Conservation (phyloP, 2,888 invertebrate species). For the Ecliptopera silaceata region DNA sequence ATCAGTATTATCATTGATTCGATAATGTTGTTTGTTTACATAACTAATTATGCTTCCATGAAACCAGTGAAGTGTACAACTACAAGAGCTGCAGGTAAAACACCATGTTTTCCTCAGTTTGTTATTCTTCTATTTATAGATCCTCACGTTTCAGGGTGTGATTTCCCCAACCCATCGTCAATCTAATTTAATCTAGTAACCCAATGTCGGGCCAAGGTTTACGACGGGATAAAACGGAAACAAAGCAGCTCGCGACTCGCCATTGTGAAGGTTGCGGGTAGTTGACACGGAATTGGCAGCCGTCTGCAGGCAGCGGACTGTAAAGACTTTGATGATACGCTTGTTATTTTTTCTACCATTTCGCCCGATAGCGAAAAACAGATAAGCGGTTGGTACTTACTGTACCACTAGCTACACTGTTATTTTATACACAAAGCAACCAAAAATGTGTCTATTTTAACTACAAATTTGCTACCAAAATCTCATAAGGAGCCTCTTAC, state of each 20-base stretch:
- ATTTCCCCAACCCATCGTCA: slow-evolving; percentile 13
- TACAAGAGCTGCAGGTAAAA: not conserved
- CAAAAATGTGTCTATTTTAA: no score
- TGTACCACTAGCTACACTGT: no score
- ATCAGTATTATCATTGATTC: no score
- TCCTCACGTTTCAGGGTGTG: not conserved
- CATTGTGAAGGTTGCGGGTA: slow-evolving; percentile 34
- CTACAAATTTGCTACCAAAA: no score
- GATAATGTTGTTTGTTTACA: no score
- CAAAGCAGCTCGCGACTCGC: slow-evolving; percentile 30
- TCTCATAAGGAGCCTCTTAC: slow-evolving; percentile 55
- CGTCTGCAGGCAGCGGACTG: slow-evolving; percentile 9
- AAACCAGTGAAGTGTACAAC: no score
- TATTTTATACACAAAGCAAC: no score
- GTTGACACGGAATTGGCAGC: slow-evolving; percentile 33
- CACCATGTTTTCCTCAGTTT: not conserved
- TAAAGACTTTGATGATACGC: slow-evolving; percentile 1
- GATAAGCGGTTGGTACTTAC: no score
- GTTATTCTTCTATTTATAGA: slow-evolving; percentile 3
- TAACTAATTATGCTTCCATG: no score
- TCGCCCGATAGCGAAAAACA: not conserved
- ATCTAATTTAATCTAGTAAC: slow-evolving; percentile 19
- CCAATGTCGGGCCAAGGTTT: slow-evolving; percentile 32
- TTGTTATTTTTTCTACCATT: slow-evolving; percentile 1
- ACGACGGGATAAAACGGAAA: slow-evolving; percentile 32